Conservation (phyloP, 2,797 vertebrate genomes). For the Halcyon smyrnensis region DNA sequence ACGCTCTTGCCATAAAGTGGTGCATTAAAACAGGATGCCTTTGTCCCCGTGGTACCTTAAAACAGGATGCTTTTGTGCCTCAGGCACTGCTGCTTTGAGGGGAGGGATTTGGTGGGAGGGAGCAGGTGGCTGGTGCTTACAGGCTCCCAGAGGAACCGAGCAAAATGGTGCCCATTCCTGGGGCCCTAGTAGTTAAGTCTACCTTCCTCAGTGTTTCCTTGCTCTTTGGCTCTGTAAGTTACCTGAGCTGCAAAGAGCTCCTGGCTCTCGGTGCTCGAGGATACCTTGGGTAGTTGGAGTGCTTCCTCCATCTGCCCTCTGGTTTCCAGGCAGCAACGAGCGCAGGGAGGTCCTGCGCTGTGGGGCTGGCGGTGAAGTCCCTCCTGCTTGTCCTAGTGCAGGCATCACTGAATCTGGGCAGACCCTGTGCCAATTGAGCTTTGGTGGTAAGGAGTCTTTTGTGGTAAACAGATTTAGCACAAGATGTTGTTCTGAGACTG, state of each 20-base stretch:
- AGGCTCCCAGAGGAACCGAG: not conserved
- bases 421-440: not conserved
- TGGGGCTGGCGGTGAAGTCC: rapidly evolving
- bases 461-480: too few relatives aligned
- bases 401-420: rapidly evolving
- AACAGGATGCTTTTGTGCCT: slow-evolving; percentile 37
- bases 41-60: not conserved
- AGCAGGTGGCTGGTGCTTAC: not conserved
- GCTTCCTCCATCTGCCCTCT: rapidly evolving
- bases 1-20: not conserved
- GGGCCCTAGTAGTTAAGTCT: not conserved
- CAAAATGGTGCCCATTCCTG: not conserved
- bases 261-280: not conserved
- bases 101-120: not conserved
- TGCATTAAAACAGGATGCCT: not conserved
- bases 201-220: not conserved
- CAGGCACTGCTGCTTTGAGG: rapidly evolving
- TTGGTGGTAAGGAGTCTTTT: not conserved
- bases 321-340: rapidly evolving
- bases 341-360: not conserved
- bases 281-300: not conserved
- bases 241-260: not conserved
- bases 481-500: not conserved
- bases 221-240: not conserved
- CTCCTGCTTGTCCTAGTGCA: rapidly evolving